phyloP scores from a whole-genome alignment of 2,797 vertebrate species.

The Nasua narica region DNA sequence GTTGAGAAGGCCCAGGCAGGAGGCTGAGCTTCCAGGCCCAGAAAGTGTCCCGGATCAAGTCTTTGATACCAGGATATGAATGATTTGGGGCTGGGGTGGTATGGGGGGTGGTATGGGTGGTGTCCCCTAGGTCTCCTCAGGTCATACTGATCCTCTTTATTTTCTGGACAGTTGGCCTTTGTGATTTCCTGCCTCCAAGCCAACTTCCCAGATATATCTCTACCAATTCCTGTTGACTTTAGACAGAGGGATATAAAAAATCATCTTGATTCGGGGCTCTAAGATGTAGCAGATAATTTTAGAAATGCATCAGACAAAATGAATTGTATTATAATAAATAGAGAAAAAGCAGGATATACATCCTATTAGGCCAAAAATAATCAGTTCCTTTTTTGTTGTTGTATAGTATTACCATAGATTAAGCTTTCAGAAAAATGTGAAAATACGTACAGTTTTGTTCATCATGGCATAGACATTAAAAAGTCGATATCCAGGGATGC shows the following conservation, averaged over 20 bases:
- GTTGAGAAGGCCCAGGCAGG: neutral
- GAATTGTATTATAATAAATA: neutral
- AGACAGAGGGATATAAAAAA: neutral
- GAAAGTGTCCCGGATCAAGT: neutral
- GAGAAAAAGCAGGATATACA: neutral
- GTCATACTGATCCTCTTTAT: neutral
- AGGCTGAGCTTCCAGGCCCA: neutral
- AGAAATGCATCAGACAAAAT: neutral
- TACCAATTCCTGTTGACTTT: neutral
- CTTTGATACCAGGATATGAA: neutral
- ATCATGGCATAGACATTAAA: neutral
- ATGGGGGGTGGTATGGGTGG: neutral
- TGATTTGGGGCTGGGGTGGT: neutral
- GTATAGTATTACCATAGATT: neutral
- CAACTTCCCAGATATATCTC: neutral
- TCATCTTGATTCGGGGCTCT: neutral
- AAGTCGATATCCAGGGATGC: neutral
- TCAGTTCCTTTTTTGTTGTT: neutral
- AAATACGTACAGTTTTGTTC: neutral
- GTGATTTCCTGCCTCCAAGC: neutral
- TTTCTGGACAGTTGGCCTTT: neutral
- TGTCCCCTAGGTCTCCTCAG: neutral
- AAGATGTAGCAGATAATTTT: neutral
- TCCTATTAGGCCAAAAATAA: neutral
- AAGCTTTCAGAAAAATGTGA: neutral